A percentile compares a stretch with the other conserved stretches of the same genome.
Evolutionary conservation across 2,113 vertebrate species (phyloP).

Genomic region (Marmota monax): DNA sequence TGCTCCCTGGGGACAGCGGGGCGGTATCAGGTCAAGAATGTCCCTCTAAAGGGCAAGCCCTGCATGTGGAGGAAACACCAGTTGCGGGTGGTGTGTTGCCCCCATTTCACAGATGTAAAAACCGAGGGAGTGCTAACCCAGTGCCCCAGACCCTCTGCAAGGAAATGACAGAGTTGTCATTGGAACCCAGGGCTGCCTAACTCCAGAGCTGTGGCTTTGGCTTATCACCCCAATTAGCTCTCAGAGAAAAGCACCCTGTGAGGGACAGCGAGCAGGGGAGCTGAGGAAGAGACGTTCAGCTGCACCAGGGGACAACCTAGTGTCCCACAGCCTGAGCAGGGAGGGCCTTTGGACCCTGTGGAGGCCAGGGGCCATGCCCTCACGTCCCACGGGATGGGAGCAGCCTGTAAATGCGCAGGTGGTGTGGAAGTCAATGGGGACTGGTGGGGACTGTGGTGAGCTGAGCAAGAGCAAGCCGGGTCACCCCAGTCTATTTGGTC

Average conservation of each 20-base stretch:
- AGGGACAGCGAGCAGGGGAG: background rate
- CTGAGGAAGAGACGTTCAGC: background rate
- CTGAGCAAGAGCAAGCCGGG: background rate
- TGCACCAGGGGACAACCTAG: background rate
- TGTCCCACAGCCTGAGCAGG: background rate
- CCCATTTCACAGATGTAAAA: background rate
- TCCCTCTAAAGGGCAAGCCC: background rate
- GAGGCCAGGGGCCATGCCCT: background rate
- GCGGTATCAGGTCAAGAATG: background rate
- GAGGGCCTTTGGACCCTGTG: background rate
- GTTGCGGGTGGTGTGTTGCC: background rate
- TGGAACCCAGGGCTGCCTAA: background rate
- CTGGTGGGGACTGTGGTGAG: background rate
- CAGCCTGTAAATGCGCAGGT: background rate
- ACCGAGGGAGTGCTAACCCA: background rate
- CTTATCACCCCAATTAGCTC: background rate
- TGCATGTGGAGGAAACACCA: background rate
- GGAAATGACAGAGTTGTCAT: background rate
- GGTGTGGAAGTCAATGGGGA: background rate
- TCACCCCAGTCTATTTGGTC: background rate
- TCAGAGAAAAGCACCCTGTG: background rate
- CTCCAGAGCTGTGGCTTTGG: background rate
- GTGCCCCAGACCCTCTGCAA: background rate
- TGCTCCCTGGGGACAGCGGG: background rate
- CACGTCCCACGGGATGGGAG: accelerated